Percentiles rank a stretch among this genome's conserved stretches.
Conservation (phyloP, 2,888 invertebrate species). For the Drosophila pegasa region DNA sequence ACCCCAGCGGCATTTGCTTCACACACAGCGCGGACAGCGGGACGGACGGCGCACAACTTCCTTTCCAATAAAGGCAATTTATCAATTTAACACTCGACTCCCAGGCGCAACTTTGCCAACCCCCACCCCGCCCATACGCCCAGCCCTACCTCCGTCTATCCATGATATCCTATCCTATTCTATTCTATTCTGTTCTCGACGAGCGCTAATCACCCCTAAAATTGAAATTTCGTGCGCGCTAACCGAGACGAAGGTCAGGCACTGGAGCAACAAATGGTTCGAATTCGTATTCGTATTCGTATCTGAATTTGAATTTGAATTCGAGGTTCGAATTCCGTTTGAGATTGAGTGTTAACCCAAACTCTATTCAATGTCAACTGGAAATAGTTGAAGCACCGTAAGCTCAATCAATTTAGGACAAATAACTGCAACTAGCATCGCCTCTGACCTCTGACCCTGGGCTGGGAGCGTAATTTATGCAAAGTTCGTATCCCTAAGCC, state of each 20-base stretch:
- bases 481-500: conserved; percentile 13
- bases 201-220: conserved; percentile 76
- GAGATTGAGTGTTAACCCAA: neutral
- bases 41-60: conserved; percentile 64
- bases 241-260: conserved; percentile 66
- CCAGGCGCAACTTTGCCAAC: conserved; percentile 34
- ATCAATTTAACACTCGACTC: conserved; percentile 76
- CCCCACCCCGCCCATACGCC: conserved; percentile 1
- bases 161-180: conserved; percentile 17
- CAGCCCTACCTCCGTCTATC: conserved; percentile 20
- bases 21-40: neutral
- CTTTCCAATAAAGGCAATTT: conserved; percentile 77
- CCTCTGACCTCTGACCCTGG: conserved; percentile 7
- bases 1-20: conserved; percentile 22
- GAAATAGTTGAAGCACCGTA: neutral
- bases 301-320: conserved; percentile 5
- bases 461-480: conserved; percentile 52
- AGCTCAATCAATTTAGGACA: conserved; percentile 62
- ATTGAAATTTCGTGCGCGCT: conserved; percentile 62
- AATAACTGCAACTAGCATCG: conserved; percentile 38
- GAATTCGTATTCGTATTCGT: conserved; percentile 12
- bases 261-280: conserved; percentile 43
- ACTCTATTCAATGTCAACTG: neutral
- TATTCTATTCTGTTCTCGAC: conserved; percentile 15
- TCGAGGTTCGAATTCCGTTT: conserved; percentile 14